Percentiles rank a stretch among this genome's conserved stretches.
phyloP scores from a whole-genome alignment of 2,888 invertebrate genomes.

The Lampropteryx suffumata region DNA sequence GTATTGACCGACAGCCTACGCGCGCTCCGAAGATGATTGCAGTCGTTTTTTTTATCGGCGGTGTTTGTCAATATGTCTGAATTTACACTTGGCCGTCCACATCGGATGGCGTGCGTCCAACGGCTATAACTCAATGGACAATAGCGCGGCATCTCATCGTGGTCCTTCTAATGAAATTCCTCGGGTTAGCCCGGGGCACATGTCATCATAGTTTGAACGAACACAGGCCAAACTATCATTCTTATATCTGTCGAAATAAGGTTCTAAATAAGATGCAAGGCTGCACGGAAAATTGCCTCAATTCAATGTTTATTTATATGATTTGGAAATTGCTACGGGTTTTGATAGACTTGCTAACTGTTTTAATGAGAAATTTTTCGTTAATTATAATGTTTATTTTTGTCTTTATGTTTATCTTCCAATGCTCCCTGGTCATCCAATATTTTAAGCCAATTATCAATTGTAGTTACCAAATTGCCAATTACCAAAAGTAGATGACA shows the following conservation, averaged over 20 bases:
- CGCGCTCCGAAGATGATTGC: too few species aligned
- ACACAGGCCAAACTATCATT: conserved; percentile 4
- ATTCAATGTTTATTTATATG: conserved; percentile 14
- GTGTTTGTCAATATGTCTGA: conserved; percentile 10
- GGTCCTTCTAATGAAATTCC: conserved; percentile 74
- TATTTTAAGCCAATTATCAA: too few species aligned
- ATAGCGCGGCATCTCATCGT: conserved; percentile 64
- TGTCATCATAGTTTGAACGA: conserved; percentile 29
- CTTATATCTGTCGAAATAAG: background rate
- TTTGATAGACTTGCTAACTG: conserved; percentile 10
- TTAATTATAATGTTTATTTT: too few species aligned
- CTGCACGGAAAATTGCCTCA: conserved; percentile 9
- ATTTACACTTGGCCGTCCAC: conserved; percentile 22
- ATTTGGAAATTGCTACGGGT: conserved; percentile 11
- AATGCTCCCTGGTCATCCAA: too few species aligned
- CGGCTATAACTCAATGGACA: conserved; percentile 74
- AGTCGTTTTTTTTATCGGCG: too few species aligned
- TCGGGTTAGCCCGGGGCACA: conserved; percentile 46
- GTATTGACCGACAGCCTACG: too few species aligned
- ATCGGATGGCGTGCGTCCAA: conserved; percentile 46
- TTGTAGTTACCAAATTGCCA: too few species aligned
- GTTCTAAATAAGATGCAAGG: conserved; percentile 2
- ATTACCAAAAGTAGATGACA: too few species aligned
- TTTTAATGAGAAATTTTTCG: conserved; percentile 9
- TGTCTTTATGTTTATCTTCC: too few species aligned